Conservation (phyloP, 2,888 invertebrate species). For the Abrostola triplasia region DNA sequence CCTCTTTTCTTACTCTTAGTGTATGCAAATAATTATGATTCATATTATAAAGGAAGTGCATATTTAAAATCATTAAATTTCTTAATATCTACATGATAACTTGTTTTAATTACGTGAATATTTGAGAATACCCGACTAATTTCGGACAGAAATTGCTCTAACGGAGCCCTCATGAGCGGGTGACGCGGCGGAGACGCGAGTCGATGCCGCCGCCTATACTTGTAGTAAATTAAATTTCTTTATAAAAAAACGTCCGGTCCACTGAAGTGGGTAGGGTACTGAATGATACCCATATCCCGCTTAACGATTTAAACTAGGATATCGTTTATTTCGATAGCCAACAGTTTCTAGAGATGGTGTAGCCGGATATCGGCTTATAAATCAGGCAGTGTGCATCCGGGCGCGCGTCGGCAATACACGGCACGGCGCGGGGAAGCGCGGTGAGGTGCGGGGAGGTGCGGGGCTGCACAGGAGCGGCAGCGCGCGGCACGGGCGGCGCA, state of each 20-base stretch:
- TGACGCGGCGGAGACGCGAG: no score
- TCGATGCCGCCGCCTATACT: no score
- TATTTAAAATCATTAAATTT: no score
- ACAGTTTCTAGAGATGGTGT: conserved; percentile 56
- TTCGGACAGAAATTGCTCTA: no score
- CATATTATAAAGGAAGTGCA: no score
- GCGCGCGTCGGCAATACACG: conserved; percentile 57
- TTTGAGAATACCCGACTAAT: no score
- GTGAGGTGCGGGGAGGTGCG: background rate
- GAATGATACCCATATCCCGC: conserved; percentile 27
- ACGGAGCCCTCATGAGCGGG: no score
- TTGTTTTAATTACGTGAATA: no score
- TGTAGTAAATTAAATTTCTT: no score
- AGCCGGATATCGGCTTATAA: conserved; percentile 77
- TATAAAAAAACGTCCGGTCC: background rate
- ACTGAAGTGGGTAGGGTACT: conserved; percentile 16
- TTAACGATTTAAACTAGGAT: conserved; percentile 43
- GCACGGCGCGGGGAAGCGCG: conserved; percentile 10
- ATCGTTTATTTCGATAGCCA: conserved; percentile 59
- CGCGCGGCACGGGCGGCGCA: conserved; percentile 11
- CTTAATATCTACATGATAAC: no score
- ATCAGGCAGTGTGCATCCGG: conserved; percentile 71
- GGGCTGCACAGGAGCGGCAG: conserved; percentile 12
- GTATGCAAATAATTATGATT: no score
- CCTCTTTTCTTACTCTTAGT: background rate